Base-by-base conservation (phyloP, 2,888 invertebrate species). In the Myopa tessellatipennis region DNA sequence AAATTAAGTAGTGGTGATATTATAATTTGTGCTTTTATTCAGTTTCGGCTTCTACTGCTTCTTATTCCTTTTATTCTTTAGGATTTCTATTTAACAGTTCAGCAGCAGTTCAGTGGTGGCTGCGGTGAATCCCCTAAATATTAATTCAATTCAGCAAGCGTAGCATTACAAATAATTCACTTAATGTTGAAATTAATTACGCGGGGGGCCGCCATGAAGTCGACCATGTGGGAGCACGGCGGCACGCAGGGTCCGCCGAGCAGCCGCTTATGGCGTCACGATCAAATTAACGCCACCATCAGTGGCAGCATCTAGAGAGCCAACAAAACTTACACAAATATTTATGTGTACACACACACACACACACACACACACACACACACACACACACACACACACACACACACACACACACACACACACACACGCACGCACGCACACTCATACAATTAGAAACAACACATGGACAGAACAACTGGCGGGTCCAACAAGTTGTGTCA, bases 221-320 rank as follows among this genome's bases (percentile, higher is more conserved):
- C 45, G 6, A 3, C 6, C 45, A 10, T 45, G 45, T 10, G 45
- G 6, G 7, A 70, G n/a, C n/a, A 58, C 7, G 34, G 71, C 52
- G 55, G 36, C 55, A 71, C 55, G 55, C 58, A 55, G 71, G 18
- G 18, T 26, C 12, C 52, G 18, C 55, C 36, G 71, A 36, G 36
- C 55, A 55, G 55, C 71, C 71, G 55, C 55, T 71, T 71, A 55
- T 71, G 71, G 71, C 58, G 58, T 71, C 52, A 71, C 58, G 71
- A 55, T 38, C 14, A 58, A 71, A 71, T 71, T 71, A 71, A 58
- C 71, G 38, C 71, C 55, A 55, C 34, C 58, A 34, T 36, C 14
- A 26, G 36, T n/a, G n/a, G n/a, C 45, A 18, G 26, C 26, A 26
- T 26, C 26, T 26, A 26, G 26, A 26, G 2, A 26, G 26, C 26